phyloP scores from a whole-genome alignment of 2,797 vertebrate genomes.

The Chrysocyon brachyurus region DNA sequence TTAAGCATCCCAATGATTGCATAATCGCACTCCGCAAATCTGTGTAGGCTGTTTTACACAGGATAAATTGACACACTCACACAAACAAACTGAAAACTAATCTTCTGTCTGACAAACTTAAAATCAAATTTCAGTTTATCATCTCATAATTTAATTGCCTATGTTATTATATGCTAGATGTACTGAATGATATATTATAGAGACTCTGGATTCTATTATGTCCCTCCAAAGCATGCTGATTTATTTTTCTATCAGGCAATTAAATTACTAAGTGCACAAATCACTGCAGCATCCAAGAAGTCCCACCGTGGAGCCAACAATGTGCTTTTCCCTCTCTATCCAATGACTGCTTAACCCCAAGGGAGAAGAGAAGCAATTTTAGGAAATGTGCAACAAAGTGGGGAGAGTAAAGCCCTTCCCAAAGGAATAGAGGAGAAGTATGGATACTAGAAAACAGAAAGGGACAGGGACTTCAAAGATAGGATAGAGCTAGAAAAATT shows the following conservation, averaged over 20 bases:
- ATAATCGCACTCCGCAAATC: neutral
- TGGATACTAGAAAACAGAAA: neutral
- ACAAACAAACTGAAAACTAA: neutral
- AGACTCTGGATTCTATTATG: neutral
- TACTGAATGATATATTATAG: neutral
- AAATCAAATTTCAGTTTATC: slow-evolving; percentile 16
- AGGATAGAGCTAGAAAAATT: neutral
- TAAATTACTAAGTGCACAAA: neutral
- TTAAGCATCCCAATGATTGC: neutral
- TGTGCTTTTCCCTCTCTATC: neutral
- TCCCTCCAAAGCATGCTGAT: neutral
- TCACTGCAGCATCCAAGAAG: neutral
- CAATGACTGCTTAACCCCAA: neutral
- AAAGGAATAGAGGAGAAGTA: neutral
- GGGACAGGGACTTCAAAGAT: neutral
- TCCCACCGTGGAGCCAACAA: neutral
- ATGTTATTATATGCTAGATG: neutral
- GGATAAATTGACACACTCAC: neutral
- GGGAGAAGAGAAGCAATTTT: slow-evolving; percentile 20
- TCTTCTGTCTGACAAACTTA: neutral
- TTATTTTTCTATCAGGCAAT: neutral
- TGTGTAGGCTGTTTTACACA: neutral
- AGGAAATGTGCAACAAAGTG: neutral
- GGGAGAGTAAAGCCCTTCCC: neutral
- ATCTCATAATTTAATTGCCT: slow-evolving; percentile 22